phyloP scores from a whole-genome alignment of 2,888 invertebrate genomes.

The Drosophila peninsularis region DNA sequence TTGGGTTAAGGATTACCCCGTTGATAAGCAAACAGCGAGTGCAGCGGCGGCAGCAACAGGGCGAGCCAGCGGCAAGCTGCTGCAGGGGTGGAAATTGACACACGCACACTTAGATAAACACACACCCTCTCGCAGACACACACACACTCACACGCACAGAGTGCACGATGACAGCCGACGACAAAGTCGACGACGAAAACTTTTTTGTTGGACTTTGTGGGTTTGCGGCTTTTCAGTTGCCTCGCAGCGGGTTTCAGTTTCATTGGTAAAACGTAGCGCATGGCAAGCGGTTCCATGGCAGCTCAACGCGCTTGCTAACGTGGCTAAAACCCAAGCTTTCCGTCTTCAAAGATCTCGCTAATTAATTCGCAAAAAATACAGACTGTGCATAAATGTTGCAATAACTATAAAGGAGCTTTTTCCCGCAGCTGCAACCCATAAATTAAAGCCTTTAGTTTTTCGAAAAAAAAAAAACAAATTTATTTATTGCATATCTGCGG shows the following conservation, averaged over 20 bases:
- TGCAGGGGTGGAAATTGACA: constrained; percentile 47
- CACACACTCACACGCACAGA: background rate
- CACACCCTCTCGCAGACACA: constrained; percentile 6
- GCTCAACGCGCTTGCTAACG: constrained; percentile 40
- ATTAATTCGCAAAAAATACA: constrained; percentile 36
- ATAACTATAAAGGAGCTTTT: constrained; percentile 21
- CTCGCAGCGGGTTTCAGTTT: constrained; percentile 68
- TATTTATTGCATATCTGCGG: constrained; percentile 38
- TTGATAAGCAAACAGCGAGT: constrained; percentile 57
- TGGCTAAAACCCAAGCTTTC: constrained; percentile 38
- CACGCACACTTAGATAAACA: constrained; percentile 3
- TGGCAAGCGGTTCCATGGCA: constrained; percentile 65
- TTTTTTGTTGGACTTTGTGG: constrained; percentile 41
- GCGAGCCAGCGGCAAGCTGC: constrained; percentile 29
- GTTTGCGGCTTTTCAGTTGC: constrained; percentile 59
- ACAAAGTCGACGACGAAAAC: constrained; percentile 28
- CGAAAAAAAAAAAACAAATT: constrained; percentile 1
- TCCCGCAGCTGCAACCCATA: constrained; percentile 64
- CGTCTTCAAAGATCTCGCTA: constrained; percentile 32
- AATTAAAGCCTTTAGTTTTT: constrained; percentile 37
- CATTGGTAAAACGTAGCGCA: constrained; percentile 68
- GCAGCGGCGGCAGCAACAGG: constrained; percentile 32
- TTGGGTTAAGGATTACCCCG: constrained; percentile 51
- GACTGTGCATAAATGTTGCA: constrained; percentile 31
- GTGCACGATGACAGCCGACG: constrained; percentile 30